Evolutionary conservation across 2,888 invertebrate species (phyloP).

Genomic region (Lapara coniferarum): DNA sequence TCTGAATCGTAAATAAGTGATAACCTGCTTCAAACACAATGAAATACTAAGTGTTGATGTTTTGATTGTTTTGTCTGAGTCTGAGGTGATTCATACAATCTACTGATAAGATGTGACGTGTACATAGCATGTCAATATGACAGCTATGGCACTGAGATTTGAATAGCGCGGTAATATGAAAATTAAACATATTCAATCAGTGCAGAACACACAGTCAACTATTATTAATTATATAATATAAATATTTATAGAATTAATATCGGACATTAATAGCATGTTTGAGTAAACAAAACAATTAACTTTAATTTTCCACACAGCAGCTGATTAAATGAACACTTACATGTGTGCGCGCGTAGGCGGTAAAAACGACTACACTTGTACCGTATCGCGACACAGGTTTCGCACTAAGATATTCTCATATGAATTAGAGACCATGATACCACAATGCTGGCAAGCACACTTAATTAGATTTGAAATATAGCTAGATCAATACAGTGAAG

Average conservation of each 20-base stretch:
- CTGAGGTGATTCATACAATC: conserved; percentile 49
- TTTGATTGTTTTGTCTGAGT: conserved; percentile 46
- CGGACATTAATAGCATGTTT: conserved; percentile 46
- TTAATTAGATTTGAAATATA: conserved; percentile 25
- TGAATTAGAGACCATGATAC: conserved; percentile 2
- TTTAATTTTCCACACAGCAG: conserved; percentile 37
- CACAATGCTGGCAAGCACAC: background rate
- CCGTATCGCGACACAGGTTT: background rate
- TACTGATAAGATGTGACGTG: conserved; percentile 52
- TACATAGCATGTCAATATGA: background rate
- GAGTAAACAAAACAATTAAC: conserved; percentile 51
- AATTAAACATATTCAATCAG: background rate
- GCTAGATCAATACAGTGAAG: conserved; percentile 24
- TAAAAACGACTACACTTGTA: background rate
- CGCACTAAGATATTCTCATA: conserved; percentile 11
- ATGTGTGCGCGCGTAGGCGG: conserved; percentile 30
- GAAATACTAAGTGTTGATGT: conserved; percentile 25
- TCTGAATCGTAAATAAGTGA: background rate
- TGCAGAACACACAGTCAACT: no score
- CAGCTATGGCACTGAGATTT: background rate
- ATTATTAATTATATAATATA: background rate
- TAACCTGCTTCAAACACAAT: conserved; percentile 25
- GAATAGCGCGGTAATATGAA: background rate
- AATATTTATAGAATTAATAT: conserved; percentile 33
- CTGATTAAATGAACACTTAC: conserved; percentile 45